Evolutionary conservation across 2,888 invertebrate genomes (phyloP).

Genomic region (Thereva unica): DNA sequence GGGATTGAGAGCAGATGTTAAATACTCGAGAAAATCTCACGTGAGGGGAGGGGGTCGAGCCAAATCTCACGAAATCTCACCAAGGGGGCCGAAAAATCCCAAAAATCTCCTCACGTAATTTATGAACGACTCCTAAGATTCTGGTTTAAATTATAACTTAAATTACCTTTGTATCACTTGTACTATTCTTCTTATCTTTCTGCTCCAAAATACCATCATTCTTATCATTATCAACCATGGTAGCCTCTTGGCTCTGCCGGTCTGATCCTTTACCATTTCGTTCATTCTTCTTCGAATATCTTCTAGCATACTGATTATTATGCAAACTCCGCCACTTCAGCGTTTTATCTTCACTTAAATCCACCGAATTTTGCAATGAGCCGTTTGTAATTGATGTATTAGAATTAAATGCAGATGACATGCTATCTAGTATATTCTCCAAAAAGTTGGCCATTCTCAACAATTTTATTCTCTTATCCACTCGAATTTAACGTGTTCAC

Average conservation of each 20-base stretch:
- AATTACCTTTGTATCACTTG: not conserved
- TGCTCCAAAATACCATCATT: not conserved
- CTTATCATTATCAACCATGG: not conserved
- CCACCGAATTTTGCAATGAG: constrained; percentile 49
- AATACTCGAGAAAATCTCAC: too few species aligned
- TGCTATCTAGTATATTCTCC: constrained; percentile 51
- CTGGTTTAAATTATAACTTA: not conserved
- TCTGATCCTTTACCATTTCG: constrained; percentile 29
- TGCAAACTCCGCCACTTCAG: constrained; percentile 57
- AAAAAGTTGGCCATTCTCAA: constrained; percentile 52
- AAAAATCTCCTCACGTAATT: too few species aligned
- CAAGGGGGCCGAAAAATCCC: too few species aligned
- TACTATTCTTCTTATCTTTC: not conserved
- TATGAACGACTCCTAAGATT: too few species aligned
- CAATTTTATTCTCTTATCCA: constrained; percentile 1
- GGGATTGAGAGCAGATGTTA: too few species aligned
- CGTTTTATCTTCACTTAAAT: constrained; percentile 56
- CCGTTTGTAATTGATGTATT: constrained; percentile 47
- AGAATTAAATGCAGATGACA: constrained; percentile 43
- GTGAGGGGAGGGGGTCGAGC: too few species aligned
- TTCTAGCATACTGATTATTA: constrained; percentile 57
- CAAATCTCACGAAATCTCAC: too few species aligned
- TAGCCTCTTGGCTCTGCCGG: constrained; percentile 3
- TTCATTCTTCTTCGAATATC: constrained; percentile 44
- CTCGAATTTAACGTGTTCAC: constrained; percentile 3